phyloP scores from a whole-genome alignment of 2,113 vertebrate species.

The Alaudala cheleensis region DNA sequence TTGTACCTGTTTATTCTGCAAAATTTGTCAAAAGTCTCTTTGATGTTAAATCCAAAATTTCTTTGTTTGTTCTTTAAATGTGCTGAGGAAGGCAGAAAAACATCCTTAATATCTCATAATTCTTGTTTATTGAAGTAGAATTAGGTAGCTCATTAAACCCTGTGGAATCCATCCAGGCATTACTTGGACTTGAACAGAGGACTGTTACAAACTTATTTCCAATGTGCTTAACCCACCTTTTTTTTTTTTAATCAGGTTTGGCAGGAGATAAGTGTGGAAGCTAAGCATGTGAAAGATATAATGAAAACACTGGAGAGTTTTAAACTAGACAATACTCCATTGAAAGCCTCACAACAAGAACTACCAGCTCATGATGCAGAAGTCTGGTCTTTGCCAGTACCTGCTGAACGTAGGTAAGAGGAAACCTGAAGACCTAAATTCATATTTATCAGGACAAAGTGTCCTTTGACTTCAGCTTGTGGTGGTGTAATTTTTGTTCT shows the following conservation, averaged over 20 bases:
- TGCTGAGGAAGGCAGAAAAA: neutral
- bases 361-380: constrained; percentile 83
- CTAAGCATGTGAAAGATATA: constrained; percentile 90
- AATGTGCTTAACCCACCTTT: neutral
- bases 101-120: neutral
- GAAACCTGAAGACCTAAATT: neutral
- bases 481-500: neutral
- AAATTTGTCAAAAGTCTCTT: neutral
- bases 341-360: constrained; percentile 83
- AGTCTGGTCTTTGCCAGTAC: constrained; percentile 86
- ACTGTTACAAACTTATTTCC: neutral
- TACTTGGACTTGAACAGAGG: neutral
- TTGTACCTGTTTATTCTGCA: neutral
- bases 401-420: constrained; percentile 87
- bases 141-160: neutral
- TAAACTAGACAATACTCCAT: constrained; percentile 82
- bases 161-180: neutral
- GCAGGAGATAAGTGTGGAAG: constrained; percentile 94
- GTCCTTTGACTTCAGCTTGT: neutral
- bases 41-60: neutral
- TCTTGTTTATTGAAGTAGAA: neutral
- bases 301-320: constrained; percentile 93
- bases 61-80: neutral
- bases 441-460: neutral
- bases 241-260: constrained; percentile 81